Conservation (phyloP, 1,140 invertebrate species). For the Drosophila serrata region DNA sequence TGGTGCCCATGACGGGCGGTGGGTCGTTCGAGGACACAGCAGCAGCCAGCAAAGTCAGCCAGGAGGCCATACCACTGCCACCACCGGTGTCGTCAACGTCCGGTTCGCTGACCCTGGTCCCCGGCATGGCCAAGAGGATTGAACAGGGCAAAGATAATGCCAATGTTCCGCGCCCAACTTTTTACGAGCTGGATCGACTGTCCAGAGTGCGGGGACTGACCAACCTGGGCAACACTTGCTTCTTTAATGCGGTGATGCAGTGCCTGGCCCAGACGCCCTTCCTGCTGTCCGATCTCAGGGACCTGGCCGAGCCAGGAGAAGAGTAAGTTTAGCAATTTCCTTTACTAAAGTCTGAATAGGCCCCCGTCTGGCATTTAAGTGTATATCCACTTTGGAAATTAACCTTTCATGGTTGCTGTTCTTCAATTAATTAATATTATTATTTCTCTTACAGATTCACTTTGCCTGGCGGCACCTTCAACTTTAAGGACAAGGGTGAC, state of each 20-base stretch:
- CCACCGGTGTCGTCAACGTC: constrained; percentile 38
- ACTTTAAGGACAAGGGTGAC: constrained; percentile 86
- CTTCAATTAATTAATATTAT: neutral
- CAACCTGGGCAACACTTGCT: constrained; percentile 98
- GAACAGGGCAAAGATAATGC: neutral
- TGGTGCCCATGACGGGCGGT: constrained; percentile 54
- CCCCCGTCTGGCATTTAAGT: too few species aligned
- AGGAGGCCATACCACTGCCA: constrained; percentile 57
- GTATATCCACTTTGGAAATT: too few species aligned
- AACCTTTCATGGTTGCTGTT: too few species aligned
- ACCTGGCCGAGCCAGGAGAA: constrained; percentile 89
- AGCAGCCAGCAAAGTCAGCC: neutral
- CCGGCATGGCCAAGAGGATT: constrained; percentile 73
- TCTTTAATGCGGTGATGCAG: constrained; percentile 98
- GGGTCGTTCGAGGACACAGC: constrained; percentile 20
- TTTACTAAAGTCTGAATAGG: neutral
- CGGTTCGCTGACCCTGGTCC: constrained; percentile 28
- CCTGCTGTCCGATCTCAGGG: constrained; percentile 90
- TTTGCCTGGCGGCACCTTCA: constrained; percentile 89
- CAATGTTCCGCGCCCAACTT: neutral
- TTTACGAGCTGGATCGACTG: constrained; percentile 62
- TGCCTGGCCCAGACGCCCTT: constrained; percentile 94
- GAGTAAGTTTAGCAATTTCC: constrained; percentile 67
- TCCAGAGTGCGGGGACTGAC: constrained; percentile 89
- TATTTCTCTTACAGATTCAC: constrained; percentile 86